A percentile compares a stretch with the other conserved stretches of the same genome.
Evolutionary conservation across 2,888 invertebrate species (phyloP).

Genomic region (Bimastos eiseni): DNA sequence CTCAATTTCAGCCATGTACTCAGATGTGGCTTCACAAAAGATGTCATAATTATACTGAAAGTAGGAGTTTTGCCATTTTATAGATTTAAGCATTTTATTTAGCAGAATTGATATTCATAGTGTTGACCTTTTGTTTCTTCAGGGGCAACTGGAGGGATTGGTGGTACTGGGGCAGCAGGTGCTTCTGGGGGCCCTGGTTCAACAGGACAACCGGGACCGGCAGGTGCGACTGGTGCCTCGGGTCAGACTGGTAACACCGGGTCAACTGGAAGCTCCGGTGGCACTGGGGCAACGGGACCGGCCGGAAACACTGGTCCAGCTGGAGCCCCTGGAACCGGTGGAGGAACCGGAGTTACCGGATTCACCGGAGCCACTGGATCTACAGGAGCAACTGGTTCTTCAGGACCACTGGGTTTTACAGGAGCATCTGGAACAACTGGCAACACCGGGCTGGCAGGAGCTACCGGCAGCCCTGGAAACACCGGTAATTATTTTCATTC

Average conservation of each 20-base stretch:
- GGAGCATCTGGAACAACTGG: conserved; percentile 36
- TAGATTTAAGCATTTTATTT: not conserved
- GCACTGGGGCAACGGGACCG: conserved; percentile 34
- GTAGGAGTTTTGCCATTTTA: not conserved
- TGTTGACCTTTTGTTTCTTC: not conserved
- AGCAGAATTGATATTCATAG: not conserved
- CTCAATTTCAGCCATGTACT: too few relatives aligned
- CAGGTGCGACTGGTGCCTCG: conserved; percentile 29
- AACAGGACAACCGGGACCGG: conserved; percentile 27
- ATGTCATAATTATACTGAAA: not conserved
- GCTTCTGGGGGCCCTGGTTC: conserved; percentile 35
- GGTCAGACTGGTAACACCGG: conserved; percentile 35
- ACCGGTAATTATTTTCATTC: conserved; percentile 8
- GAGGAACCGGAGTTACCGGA: conserved; percentile 30
- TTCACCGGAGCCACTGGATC: conserved; percentile 27
- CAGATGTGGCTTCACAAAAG: too few relatives aligned
- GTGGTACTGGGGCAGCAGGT: conserved; percentile 31
- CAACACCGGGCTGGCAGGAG: conserved; percentile 29
- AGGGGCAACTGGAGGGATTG: conserved; percentile 27
- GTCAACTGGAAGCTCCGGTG: conserved; percentile 35
- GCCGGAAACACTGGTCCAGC: conserved; percentile 36
- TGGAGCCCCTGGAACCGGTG: conserved; percentile 33
- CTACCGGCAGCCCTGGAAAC: conserved; percentile 29
- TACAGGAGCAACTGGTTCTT: conserved; percentile 25
- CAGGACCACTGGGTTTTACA: conserved; percentile 4